phyloP scores from a whole-genome alignment of 2,888 invertebrate genomes.

The Patella ulyssiponensis region DNA sequence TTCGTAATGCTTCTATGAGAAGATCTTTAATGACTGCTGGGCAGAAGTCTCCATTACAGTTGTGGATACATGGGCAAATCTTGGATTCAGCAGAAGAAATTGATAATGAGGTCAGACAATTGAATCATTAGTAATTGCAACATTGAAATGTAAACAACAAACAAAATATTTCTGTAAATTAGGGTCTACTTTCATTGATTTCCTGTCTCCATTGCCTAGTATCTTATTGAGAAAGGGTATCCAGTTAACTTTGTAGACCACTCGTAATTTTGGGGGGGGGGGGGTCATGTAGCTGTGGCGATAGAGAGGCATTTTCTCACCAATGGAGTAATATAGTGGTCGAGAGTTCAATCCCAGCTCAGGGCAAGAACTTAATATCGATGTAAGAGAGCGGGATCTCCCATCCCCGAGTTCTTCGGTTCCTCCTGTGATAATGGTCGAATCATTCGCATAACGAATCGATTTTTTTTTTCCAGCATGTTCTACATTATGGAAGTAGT shows the following conservation, averaged over 20 bases:
- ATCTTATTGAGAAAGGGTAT: no score
- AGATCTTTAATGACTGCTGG: not conserved
- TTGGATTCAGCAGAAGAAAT: not conserved
- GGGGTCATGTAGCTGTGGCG: no score
- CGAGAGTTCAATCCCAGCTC: not conserved
- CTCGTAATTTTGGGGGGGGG: no score
- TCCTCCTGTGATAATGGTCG: not conserved
- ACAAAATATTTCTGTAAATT: no score
- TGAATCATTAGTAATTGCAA: no score
- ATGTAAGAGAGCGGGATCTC: not conserved
- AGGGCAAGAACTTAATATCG: not conserved
- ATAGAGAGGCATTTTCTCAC: not conserved
- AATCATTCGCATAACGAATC: not conserved
- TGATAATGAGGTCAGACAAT: no score
- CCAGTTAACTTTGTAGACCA: no score
- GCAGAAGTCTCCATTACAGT: not conserved
- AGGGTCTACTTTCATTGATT: no score
- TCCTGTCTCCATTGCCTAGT: no score
- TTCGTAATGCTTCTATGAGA: not conserved
- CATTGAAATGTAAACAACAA: no score
- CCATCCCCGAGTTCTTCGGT: not conserved
- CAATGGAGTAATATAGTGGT: not conserved
- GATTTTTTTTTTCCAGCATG: not conserved
- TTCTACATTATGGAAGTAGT: constrained; percentile 3
- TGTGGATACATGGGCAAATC: constrained; percentile 4